Percentiles rank a stretch among this genome's conserved stretches.
Evolutionary conservation across 2,888 invertebrate genomes (phyloP).

Genomic region (Nysson spinosus): DNA sequence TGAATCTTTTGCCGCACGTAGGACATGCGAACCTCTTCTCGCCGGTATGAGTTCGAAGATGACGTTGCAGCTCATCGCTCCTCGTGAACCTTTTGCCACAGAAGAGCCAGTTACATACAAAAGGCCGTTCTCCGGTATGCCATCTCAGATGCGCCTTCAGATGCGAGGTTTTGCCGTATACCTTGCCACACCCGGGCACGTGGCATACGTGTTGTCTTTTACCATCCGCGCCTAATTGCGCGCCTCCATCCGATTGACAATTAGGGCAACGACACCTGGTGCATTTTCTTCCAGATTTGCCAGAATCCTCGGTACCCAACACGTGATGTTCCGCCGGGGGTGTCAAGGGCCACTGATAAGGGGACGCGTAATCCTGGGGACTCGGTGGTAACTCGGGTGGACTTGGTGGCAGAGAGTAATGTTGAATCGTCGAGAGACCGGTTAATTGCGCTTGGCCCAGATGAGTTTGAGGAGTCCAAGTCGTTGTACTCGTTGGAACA

Average conservation of each 20-base stretch:
- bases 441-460: conserved; percentile 53
- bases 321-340: conserved; percentile 60
- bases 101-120: conserved; percentile 91
- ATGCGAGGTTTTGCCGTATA: conserved; percentile 96
- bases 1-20: conserved; percentile 93
- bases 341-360: conserved; percentile 68
- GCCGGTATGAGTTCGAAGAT: conserved; percentile 92
- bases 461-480: conserved; percentile 58
- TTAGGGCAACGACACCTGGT: conserved; percentile 90
- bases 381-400: conserved; percentile 63
- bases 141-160: conserved; percentile 93
- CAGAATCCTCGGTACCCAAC: conserved; percentile 42
- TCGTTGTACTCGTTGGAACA: conserved; percentile 35
- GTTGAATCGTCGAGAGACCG: conserved; percentile 56
- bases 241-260: conserved; percentile 87
- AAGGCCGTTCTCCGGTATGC: conserved; percentile 96
- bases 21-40: conserved; percentile 93
- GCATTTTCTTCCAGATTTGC: conserved; percentile 80
- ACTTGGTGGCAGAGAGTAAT: conserved; percentile 66
- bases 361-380: conserved; percentile 54
- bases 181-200: conserved; percentile 90
- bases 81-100: conserved; percentile 95
- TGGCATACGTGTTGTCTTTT: conserved; percentile 92
- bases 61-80: conserved; percentile 90
- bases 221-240: conserved; percentile 85